A percentile compares a stretch with the other conserved stretches of the same genome.
Evolutionary conservation across 2,888 invertebrate genomes (phyloP).

Genomic region (Bruchidius siliquastri): DNA sequence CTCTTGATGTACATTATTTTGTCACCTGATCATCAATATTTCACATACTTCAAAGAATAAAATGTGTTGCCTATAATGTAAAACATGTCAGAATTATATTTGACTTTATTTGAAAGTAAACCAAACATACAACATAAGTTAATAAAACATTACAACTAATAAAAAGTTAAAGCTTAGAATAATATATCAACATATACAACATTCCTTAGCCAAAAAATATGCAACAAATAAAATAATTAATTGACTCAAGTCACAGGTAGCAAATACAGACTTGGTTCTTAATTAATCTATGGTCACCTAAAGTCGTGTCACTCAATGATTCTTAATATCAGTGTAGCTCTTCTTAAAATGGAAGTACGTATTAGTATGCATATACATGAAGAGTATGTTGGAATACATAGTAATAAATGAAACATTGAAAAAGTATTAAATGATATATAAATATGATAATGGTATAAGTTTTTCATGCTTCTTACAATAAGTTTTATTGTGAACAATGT

Average conservation of each 20-base stretch:
- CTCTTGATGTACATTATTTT: too few relatives aligned
- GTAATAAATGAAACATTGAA: background rate
- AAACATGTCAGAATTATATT: background rate
- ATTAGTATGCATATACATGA: background rate
- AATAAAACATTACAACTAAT: constrained; percentile 39
- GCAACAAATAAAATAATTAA: background rate
- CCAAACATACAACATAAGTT: constrained; percentile 38
- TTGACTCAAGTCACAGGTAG: background rate
- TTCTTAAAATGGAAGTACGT: background rate
- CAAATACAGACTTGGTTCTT: too few relatives aligned
- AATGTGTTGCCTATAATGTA: too few relatives aligned
- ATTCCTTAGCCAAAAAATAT: constrained; percentile 29
- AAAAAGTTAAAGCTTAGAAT: constrained; percentile 35
- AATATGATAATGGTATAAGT: too few relatives aligned
- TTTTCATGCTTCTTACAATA: too few relatives aligned
- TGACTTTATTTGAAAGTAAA: constrained; percentile 33
- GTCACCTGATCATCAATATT: too few relatives aligned
- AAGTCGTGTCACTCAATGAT: background rate
- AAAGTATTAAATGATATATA: constrained; percentile 5
- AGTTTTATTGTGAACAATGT: too few relatives aligned
- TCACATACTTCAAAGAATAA: too few relatives aligned
- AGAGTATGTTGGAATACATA: background rate
- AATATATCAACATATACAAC: constrained; percentile 31
- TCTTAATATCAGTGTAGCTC: constrained; percentile 3
- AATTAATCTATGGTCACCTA: background rate